Conservation (phyloP, 2,113 vertebrate species). For the Anthoscopus minutus region DNA sequence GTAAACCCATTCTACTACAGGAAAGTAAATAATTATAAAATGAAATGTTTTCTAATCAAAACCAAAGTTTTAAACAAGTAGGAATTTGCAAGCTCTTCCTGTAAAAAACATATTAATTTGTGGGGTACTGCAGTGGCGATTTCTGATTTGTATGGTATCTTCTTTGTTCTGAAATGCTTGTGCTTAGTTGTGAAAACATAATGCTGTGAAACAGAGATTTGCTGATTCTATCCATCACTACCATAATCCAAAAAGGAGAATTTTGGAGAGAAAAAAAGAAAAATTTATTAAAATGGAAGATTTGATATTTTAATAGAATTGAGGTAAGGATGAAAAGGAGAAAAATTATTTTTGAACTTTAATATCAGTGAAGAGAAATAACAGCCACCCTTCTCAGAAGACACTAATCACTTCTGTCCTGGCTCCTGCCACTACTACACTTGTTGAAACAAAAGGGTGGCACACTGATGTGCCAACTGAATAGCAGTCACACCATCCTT, state of each 20-base stretch:
- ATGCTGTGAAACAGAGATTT: background rate
- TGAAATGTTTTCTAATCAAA: background rate
- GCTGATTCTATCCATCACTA: background rate
- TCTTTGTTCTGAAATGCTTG: background rate
- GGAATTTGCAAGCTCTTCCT: background rate
- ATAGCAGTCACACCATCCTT: background rate
- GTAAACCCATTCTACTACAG: background rate
- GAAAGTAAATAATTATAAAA: background rate
- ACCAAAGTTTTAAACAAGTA: background rate
- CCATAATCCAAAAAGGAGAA: background rate
- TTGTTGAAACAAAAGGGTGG: constrained; percentile 15
- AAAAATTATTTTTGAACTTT: constrained; percentile 11
- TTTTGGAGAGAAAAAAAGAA: background rate
- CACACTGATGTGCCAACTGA: background rate
- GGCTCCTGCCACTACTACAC: background rate
- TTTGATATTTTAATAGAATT: background rate
- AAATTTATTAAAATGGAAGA: background rate
- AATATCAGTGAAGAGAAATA: background rate
- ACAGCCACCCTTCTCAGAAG: background rate
- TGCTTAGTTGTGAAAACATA: background rate
- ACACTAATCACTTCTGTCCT: background rate
- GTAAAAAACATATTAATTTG: background rate
- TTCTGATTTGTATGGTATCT: background rate
- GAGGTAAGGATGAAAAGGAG: background rate
- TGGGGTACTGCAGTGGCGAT: background rate